Conservation (phyloP, 2,113 vertebrate genomes). For the Melanocharis versteri region DNA sequence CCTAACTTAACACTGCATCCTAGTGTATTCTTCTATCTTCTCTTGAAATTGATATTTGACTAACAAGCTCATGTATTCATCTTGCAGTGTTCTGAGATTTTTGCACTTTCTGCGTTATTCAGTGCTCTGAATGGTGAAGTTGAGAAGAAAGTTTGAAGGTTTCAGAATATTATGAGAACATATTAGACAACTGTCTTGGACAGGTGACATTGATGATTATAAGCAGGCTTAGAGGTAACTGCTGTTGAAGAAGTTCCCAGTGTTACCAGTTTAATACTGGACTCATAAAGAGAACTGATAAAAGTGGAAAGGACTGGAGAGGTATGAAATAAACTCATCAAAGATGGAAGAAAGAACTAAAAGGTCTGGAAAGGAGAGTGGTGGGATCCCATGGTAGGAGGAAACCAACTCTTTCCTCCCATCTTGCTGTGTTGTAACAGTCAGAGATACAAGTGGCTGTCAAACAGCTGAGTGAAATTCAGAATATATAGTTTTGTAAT, state of each 20-base stretch:
- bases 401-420: background rate
- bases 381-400: background rate
- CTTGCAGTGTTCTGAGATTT: background rate
- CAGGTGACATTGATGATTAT: background rate
- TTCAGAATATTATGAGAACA: background rate
- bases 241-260: background rate
- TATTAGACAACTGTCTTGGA: background rate
- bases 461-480: background rate
- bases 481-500: background rate
- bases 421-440: fast-evolving
- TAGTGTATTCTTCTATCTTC: background rate
- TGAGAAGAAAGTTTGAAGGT: background rate
- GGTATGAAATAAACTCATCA: background rate
- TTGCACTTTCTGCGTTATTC: background rate
- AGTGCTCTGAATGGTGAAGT: background rate
- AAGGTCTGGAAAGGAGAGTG: background rate
- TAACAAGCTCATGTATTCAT: background rate
- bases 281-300: background rate
- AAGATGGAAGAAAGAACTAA: background rate
- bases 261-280: background rate
- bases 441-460: background rate
- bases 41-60: background rate
- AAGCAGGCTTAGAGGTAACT: background rate
- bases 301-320: background rate
- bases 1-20: background rate